phyloP scores from a whole-genome alignment of 2,888 invertebrate genomes.

The Masnerella sp. region DNA sequence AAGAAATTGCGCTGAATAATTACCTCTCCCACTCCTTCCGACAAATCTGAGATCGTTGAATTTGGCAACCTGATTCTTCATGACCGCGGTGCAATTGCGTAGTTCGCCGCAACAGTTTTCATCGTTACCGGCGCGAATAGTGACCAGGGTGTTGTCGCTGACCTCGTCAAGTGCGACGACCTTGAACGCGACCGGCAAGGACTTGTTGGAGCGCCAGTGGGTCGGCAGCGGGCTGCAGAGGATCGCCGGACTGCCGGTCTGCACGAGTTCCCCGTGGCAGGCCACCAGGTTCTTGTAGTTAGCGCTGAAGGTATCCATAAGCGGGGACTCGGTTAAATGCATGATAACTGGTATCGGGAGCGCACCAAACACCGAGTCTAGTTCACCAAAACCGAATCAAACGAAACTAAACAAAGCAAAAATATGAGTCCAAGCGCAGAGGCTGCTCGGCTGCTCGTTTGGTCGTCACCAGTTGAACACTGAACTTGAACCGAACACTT shows the following conservation, averaged over 20 bases:
- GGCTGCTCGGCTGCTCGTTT: no score
- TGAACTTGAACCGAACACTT: constrained; percentile 18
- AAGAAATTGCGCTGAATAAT: constrained; percentile 65
- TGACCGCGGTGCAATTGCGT: constrained; percentile 93
- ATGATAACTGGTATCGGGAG: no score
- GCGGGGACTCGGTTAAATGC: constrained; percentile 84
- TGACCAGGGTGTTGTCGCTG: constrained; percentile 95
- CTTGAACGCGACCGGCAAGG: constrained; percentile 96
- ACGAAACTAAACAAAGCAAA: no score
- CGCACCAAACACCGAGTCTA: no score
- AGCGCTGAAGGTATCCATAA: constrained; percentile 86
- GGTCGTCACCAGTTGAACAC: constrained; percentile 8
- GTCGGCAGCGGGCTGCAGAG: constrained; percentile 95
- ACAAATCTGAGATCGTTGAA: constrained; percentile 99
- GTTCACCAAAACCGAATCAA: no score
- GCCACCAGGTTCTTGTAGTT: constrained; percentile 88
- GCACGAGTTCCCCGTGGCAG: constrained; percentile 94
- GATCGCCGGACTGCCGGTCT: constrained; percentile 97
- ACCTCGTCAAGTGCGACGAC: constrained; percentile 96
- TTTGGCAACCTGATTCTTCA: constrained; percentile 99
- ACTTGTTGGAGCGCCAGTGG: constrained; percentile 99
- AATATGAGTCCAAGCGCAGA: no score
- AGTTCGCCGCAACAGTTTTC: constrained; percentile 98
- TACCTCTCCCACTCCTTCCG: constrained; percentile 96
- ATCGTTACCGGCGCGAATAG: constrained; percentile 97